Base-by-base conservation (phyloP, 2,113 vertebrate genomes). In the Podilymbus podiceps region DNA sequence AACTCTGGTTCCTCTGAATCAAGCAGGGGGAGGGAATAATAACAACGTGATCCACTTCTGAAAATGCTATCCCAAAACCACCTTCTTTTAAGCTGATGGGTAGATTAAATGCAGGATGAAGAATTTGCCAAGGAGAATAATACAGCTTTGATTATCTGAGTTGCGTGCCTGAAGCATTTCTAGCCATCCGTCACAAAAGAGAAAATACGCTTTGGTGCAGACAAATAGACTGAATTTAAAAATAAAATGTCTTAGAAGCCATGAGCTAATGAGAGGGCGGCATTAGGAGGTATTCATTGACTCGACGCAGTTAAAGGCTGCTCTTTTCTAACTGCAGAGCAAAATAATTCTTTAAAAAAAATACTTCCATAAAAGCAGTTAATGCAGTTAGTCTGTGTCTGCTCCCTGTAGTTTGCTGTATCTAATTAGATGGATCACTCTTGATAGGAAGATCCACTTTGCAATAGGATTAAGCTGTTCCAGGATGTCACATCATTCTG, bases 91-190 rank as follows among this genome's bases (percentile, higher is more conserved):
- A 72, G 62, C 67, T 90, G 88, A 46, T 46, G 87, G 50, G 7
- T 85, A 21, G 53, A 72, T 73, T 71, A 71, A 91, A 90, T 11
- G 42, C 5, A 3, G 23, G 83, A 53, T 50, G 74, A 93, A 60
- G 49, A 89, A 74, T 62, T 90, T 85, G 74, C 88, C 77, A 93
- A 75, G 28, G 67, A 94, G 91, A 93, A 97, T 79, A 95, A 95
- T 93, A 72, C 35, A 73, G 66, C 90, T 90, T 91, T 95, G 93
- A 94, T 95, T 91, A 86, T 67, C 72, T 47, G 59, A 59, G 24
- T 83, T 91, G 55, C 1, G 0, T 90, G 88, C 90, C 71, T 80
- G 42, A 83, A 89, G 64, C 56, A 38, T 22, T 92, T 94, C 33
- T 67, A 75, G 78, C 73, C 71, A 83, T 15, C 35, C 9, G 1